Base-by-base conservation (phyloP, 2,888 invertebrate genomes). In the Clanis bilineata region DNA sequence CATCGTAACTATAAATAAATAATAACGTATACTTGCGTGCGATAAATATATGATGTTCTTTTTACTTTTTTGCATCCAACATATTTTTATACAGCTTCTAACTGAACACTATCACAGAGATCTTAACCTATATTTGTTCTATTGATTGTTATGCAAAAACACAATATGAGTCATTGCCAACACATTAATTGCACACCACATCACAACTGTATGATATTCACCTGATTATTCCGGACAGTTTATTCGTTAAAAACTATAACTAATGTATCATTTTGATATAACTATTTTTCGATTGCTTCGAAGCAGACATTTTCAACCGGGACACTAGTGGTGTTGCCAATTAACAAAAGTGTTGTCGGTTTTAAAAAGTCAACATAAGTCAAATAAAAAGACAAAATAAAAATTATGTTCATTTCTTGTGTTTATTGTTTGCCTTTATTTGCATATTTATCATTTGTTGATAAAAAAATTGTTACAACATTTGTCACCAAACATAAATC, bases 121-220 rank as follows among this genome's bases (percentile, higher is more conserved):
- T 90, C 83, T 90, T 91, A 91, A 92, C 91, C 92, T 91, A 90
- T 88, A 90, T 91, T 85, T 85, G 82, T 85, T 85, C 83, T 85
- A 92, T 92, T 88, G 90, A 92, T 92, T 92, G 88, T 90, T 90
- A 89, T 88, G 90, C 90, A 88, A 90, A 90, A 90, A 90, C 89
- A 90, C 86, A 78, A 68, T 61, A 82, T 87, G 85, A 86, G 76
- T 87, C 85, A 87, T 81, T 71, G 64, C 78, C 70, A 63, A 70
- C 77, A 82, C 80, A 80, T 74, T 68, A 66, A 67, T 69, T 69
- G 66, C 70, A 80, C 77, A 76, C 66, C 71, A 76, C 61, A 72
- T 57, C 65, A 66, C 71, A 65, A 64, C 60, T 70, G 62, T 66
- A 67, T 68, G 62, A 78, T 85, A 86, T 79, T 90, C 84, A 90